Percentiles rank a stretch among this genome's conserved stretches.
Conservation (phyloP, 2,797 vertebrate genomes). For the Zenarchopterus dispar region DNA sequence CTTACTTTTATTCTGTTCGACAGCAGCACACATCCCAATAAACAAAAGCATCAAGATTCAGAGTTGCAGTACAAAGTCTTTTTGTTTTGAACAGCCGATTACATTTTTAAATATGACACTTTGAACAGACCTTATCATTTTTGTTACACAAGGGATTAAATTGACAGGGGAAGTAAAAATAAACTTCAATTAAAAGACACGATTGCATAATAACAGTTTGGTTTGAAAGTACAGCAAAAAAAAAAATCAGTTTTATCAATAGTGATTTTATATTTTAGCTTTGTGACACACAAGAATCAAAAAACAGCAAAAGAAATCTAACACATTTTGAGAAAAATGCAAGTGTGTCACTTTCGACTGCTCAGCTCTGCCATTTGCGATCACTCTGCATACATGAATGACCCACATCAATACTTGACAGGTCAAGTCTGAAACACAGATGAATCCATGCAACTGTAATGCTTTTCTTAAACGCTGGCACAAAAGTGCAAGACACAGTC, state of each 20-base stretch:
- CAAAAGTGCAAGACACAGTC: conserved; percentile 14
- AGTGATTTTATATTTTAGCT: not conserved
- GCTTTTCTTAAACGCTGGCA: conserved; percentile 24
- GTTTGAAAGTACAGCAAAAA: not conserved
- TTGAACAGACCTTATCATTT: conserved; percentile 2
- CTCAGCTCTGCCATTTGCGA: conserved; percentile 8
- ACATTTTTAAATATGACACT: conserved; percentile 1
- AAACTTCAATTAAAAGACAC: not conserved
- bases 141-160: not conserved
- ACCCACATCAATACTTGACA: conserved; percentile 31
- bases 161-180: not conserved
- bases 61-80: not conserved
- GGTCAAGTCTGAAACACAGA: conserved; percentile 20
- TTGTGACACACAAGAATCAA: conserved; percentile 10
- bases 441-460: conserved; percentile 23
- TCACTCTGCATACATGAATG: conserved; percentile 3
- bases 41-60: not conserved
- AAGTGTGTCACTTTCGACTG: conserved; percentile 6
- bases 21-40: not conserved
- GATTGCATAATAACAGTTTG: not conserved
- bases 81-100: conserved; percentile 13
- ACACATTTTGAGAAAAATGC: not conserved
- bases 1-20: conserved; percentile 14
- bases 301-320: not conserved
- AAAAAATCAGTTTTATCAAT: not conserved